Evolutionary conservation across 2,113 vertebrate genomes (phyloP).

Genomic region (Chaetorhynchus papuensis): DNA sequence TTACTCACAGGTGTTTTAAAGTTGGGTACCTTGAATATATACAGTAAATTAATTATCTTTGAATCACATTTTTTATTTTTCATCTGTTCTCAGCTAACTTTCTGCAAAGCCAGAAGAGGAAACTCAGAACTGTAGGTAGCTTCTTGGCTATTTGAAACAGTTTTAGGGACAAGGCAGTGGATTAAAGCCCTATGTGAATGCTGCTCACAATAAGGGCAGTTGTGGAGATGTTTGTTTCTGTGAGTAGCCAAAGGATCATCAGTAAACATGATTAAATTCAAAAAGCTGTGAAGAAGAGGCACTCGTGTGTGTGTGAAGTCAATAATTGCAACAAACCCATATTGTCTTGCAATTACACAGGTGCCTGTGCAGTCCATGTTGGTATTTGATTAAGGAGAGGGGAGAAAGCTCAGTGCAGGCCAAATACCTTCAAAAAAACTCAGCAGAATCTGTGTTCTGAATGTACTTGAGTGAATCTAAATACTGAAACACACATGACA

Average conservation of each 20-base stretch:
- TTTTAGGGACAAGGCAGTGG: not conserved
- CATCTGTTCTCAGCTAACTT: not conserved
- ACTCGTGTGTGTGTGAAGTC: not conserved
- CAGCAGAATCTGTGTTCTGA: constrained; percentile 17
- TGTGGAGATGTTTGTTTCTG: not conserved
- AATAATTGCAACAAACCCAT: not conserved
- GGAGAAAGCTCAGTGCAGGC: not conserved
- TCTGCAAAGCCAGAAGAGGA: not conserved
- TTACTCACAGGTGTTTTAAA: not conserved
- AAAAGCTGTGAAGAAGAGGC: not conserved
- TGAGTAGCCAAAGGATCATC: constrained; percentile 25
- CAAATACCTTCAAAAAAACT: not conserved
- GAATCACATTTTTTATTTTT: not conserved
- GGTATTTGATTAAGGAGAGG: not conserved
- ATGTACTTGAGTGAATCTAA: constrained; percentile 42
- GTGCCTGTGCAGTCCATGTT: not conserved
- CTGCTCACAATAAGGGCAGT: not conserved
- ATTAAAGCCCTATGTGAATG: not conserved
- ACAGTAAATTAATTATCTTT: not conserved
- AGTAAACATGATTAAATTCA: not conserved
- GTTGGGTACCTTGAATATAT: not conserved
- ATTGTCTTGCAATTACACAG: not conserved
- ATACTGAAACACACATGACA: not conserved
- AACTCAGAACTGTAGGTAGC: not conserved
- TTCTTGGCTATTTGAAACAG: not conserved